Base-by-base conservation (phyloP, 2,113 vertebrate species). In the Neodontobutis hainanensis region DNA sequence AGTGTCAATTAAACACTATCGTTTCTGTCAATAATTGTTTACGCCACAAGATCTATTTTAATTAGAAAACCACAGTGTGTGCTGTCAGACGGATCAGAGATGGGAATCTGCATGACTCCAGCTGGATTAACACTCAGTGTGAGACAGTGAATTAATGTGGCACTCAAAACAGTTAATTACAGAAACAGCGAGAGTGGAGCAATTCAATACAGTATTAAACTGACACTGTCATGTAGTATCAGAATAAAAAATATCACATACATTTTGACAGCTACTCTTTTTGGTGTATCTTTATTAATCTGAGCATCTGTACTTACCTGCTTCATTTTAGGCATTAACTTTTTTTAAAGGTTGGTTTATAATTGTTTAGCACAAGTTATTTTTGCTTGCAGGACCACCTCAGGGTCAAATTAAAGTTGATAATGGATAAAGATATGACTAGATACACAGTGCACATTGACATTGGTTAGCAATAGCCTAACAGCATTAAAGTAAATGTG, bases 11-110 rank as follows among this genome's bases (percentile, higher is more conserved):
- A 43, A 11, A 61, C 14, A 19, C 19, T 5, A 2, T 27, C 10
- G 56, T 60, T 47, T 61, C 6, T 55, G 19, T 61, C 8, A 40
- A 34, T 34, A 49, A 38, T 14, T 57, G 15, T 44, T 70, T 38
- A 2, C 35, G 15, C 5, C 40, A 10, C 6, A 27, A 55, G 11
- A 69, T 15, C 1, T 11, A 5, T 65, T 53, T 65, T 16, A 14
- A 51, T 53, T 67, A 45, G 4, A 10, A 3, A 55, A n/a, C 32
- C 46, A 43, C 4, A 10, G 42, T 11, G 8, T 61, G 14, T 8
- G 12, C 34, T 60, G 35, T 36, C 5, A 55, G 4, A 27, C 5
- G 4, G 14, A 47, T 52, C 12, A 14, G 43, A 51, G 38, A 38
- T 19, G 8, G 11, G 36, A 42, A 58, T 51, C 40, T 47, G n/a